Conservation (phyloP, 2,888 invertebrate genomes). For the Criorhina ranunculi region DNA sequence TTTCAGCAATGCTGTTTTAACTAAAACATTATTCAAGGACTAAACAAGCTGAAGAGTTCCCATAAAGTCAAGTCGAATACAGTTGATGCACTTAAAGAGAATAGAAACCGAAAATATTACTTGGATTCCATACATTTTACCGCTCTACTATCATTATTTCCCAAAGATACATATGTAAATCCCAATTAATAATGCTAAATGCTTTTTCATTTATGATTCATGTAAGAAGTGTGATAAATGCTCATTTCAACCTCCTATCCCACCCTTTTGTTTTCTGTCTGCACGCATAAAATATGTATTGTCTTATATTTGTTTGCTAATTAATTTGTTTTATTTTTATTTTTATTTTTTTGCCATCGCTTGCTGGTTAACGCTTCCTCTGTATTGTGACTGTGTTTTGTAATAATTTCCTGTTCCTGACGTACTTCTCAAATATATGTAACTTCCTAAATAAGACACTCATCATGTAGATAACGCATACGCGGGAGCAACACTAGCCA, state of each 20-base stretch:
- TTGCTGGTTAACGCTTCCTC: conserved; percentile 47
- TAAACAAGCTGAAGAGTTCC: neutral
- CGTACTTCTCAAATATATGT: conserved; percentile 45
- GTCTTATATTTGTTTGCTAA: conserved; percentile 31
- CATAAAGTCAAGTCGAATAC: neutral
- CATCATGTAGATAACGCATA: conserved; percentile 79
- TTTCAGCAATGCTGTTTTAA: neutral
- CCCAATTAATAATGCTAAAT: conserved; percentile 10
- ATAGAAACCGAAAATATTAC: neutral
- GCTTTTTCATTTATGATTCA: conserved; percentile 53
- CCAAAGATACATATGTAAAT: conserved; percentile 17
- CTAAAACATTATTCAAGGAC: neutral
- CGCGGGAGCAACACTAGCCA: conserved; percentile 90
- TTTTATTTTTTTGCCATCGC: conserved; percentile 20
- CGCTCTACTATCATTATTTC: conserved; percentile 70
- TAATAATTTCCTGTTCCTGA: conserved; percentile 41
- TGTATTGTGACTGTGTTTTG: conserved; percentile 44
- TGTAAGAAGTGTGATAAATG: neutral
- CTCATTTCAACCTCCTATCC: conserved; percentile 7
- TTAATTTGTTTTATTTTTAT: conserved; percentile 46
- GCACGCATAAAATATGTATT: conserved; percentile 39
- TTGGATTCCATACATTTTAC: conserved; percentile 40
- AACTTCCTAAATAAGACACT: conserved; percentile 78
- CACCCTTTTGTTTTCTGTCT: conserved; percentile 2
- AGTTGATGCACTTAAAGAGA: neutral